These are phyloP conservation scores for Gryllus bimaculatus DNA, from an alignment of 1,140 invertebrate genomes.

Conservation along the genomic window DNA sequence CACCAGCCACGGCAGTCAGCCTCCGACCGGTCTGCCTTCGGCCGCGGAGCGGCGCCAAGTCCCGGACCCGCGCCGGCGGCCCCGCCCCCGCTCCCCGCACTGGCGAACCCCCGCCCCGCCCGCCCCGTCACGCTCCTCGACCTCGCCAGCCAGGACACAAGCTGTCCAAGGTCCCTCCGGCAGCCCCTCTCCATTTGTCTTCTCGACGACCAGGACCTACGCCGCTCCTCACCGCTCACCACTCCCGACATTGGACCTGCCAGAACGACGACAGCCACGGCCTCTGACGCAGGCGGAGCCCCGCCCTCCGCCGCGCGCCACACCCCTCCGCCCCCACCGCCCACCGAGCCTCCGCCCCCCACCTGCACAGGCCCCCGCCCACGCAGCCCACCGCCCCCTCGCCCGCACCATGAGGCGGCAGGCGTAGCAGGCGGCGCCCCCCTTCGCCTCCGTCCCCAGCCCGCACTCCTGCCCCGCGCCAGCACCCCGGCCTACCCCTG, in stretches of 20 bases:
- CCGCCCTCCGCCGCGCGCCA: too few species aligned
- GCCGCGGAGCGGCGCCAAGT: conserved; percentile 31
- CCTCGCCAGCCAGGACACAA: conserved; percentile 42
- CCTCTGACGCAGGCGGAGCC: not conserved
- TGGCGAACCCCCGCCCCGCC: conserved; percentile 35
- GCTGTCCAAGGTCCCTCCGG: conserved; percentile 46
- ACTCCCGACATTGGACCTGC: conserved; percentile 28
- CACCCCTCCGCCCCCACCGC: too few species aligned
- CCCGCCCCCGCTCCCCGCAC: conserved; percentile 20
- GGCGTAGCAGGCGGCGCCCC: too few species aligned
- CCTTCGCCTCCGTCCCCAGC: too few species aligned
- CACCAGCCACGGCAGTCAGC: conserved; percentile 38
- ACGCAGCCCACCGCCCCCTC: too few species aligned
- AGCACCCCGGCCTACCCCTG: too few species aligned
- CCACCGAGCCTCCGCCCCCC: not conserved
- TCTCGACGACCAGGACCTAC: not conserved
- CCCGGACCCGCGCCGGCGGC: conserved; percentile 36
- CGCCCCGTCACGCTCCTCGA: conserved; percentile 31
- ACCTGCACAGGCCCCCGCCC: too few species aligned
- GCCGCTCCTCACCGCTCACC: not conserved
- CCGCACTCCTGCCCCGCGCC: too few species aligned
- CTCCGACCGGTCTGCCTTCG: conserved; percentile 18
- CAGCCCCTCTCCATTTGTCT: conserved; percentile 36
- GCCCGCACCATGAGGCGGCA: too few species aligned
- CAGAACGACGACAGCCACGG: not conserved